Evolutionary conservation across 2,888 invertebrate genomes (phyloP).

Genomic region (Bombylius discolor): DNA sequence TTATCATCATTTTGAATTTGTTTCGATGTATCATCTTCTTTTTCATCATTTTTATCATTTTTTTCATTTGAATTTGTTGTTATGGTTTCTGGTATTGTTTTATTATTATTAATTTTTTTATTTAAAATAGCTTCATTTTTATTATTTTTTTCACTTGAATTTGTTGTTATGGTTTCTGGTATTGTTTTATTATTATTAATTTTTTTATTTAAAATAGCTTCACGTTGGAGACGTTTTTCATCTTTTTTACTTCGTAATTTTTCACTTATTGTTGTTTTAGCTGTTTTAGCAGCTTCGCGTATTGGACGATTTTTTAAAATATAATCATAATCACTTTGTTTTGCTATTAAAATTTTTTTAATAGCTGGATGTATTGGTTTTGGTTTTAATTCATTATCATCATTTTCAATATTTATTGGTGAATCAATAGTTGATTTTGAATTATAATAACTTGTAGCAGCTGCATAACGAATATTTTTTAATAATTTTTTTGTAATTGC

Average conservation of each 20-base stretch:
- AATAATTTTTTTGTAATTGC: conserved; percentile 43
- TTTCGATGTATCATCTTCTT: no score
- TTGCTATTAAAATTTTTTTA: conserved; percentile 54
- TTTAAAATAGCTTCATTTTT: no score
- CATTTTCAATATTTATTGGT: background rate
- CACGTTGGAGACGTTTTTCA: conserved; percentile 1
- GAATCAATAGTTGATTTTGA: background rate
- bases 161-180: no score
- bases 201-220: background rate
- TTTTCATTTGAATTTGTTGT: no score
- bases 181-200: no score
- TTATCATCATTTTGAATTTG: no score
- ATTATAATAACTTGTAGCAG: conserved; percentile 47
- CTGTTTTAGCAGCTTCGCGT: conserved; percentile 40
- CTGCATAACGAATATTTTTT: conserved; percentile 45
- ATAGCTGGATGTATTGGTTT: conserved; percentile 60
- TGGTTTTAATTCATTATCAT: conserved; percentile 28
- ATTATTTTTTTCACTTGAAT: no score
- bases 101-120: no score
- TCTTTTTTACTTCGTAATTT: conserved; percentile 11
- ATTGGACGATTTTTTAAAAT: conserved; percentile 38
- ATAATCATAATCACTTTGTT: conserved; percentile 39
- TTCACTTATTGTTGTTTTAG: conserved; percentile 27
- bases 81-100: no score
- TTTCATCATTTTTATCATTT: no score